Evolutionary conservation across 2,113 vertebrate genomes (phyloP), one percentile per base, ranked within the genome.

Genomic region (Sebastes fasciatus): DNA sequence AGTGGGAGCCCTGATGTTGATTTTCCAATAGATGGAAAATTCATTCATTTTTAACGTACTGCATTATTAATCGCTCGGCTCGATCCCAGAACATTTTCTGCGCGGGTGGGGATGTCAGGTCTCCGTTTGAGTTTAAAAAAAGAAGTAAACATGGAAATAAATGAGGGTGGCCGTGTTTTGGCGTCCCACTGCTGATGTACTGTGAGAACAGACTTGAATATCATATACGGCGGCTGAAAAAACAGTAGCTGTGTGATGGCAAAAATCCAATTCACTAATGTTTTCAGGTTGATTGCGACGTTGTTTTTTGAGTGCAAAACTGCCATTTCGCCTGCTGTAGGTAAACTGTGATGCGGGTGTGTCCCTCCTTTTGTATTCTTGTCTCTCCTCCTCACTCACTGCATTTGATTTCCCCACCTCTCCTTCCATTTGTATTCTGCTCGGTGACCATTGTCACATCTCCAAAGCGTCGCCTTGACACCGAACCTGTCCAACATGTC

Each of bases 11-110:
- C 60, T 57, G 55, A 82, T 80, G 77, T 78, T 73, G 42, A 83
- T 61, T 88, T 70, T 74, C 46, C 34, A 65, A 70, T 52, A 80
- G 80, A 87, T 86, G 79, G 78, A 79, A 87, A 86, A 68, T 48
- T 68, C 71, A 82, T 86, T 71, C 43, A 88, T 91, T 83, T 87
- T 91, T 85, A 86, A 90, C 23, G 6, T 13, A 4, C 54, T 91
- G 62, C 52, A 92, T 93, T 87, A 88, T 92, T 90, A 81, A 93
- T 89, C 79, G 52, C 4, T 52, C 45, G 26, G 54, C 80, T 64
- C 13, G 4, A 70, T 76, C 64, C 66, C 77, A 80, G 65, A 87
- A 78, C 64, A 82, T 76, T 79, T 67, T 60, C 62, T 69, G 48
- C 79, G 77, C 72, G 46, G 45, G 42, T 55, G 58, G 34, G 71